phyloP scores from a whole-genome alignment of 1,140 invertebrate genomes.

The Drosophila sechellia region DNA sequence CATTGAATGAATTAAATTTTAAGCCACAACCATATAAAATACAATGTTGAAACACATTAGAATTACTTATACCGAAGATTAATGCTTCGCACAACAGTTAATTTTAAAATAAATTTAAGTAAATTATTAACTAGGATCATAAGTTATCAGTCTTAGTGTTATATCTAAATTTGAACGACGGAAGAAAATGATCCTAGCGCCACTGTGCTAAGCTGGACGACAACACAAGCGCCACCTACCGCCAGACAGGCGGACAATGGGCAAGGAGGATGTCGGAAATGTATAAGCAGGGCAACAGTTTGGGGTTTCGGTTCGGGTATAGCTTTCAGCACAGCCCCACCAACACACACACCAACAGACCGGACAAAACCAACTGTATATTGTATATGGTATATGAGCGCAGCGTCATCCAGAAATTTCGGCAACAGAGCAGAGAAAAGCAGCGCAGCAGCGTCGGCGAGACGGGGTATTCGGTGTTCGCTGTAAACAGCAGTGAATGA shows the following conservation, averaged over 20 bases:
- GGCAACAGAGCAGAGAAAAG: constrained; percentile 18
- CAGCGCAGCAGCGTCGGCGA: constrained; percentile 40
- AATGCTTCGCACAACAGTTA: no score
- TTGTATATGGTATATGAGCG: constrained; percentile 24
- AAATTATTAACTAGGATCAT: no score
- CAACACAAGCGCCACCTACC: constrained; percentile 28
- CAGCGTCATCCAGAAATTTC: constrained; percentile 63
- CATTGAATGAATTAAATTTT: neutral
- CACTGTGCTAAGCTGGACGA: constrained; percentile 27
- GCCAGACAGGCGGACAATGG: constrained; percentile 65
- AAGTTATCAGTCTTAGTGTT: no score
- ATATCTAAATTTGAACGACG: neutral
- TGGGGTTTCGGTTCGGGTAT: constrained; percentile 56
- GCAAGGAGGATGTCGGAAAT: constrained; percentile 77
- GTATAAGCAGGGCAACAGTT: constrained; percentile 59
- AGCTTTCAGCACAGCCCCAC: constrained; percentile 42
- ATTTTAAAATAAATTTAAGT: neutral
- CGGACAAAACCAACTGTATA: constrained; percentile 29
- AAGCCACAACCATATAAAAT: no score
- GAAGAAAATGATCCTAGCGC: constrained; percentile 15
- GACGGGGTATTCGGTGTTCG: constrained; percentile 62
- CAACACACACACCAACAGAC: constrained; percentile 6
- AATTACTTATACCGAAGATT: no score
- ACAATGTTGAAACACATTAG: no score
- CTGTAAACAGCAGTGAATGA: constrained; percentile 83